These are phyloP conservation scores for Spodoptera exigua DNA, from an alignment of 2,888 invertebrate species.

Conservation along the genomic window DNA sequence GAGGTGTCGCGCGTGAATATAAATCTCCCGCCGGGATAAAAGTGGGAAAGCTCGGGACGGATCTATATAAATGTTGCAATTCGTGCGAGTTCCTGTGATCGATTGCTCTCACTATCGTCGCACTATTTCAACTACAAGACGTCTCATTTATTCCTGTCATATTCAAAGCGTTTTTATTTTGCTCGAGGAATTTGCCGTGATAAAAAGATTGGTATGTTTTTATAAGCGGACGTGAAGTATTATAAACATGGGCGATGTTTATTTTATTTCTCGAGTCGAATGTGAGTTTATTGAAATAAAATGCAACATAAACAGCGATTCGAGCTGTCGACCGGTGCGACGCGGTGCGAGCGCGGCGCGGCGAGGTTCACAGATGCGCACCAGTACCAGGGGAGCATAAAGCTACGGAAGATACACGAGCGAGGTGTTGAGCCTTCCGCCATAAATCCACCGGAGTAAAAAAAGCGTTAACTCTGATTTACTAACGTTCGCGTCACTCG, in stretches of 20 bases:
- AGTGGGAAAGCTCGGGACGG: slow-evolving; percentile 76
- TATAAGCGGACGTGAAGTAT: slow-evolving; percentile 64
- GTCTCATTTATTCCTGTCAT: slow-evolving; percentile 83
- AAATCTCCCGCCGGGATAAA: slow-evolving; percentile 82
- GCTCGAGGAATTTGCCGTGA: slow-evolving; percentile 67
- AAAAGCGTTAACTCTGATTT: slow-evolving; percentile 85
- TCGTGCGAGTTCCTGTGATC: slow-evolving; percentile 79
- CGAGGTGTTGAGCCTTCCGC: slow-evolving; percentile 71
- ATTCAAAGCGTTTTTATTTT: slow-evolving; percentile 75
- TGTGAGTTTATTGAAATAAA: slow-evolving; percentile 64
- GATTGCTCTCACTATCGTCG: slow-evolving; percentile 79
- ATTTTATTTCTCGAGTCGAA: slow-evolving; percentile 60
- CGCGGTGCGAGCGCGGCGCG: no score
- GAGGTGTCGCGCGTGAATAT: slow-evolving; percentile 83
- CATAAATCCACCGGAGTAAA: slow-evolving; percentile 79
- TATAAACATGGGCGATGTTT: slow-evolving; percentile 66
- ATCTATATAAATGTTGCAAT: slow-evolving; percentile 85
- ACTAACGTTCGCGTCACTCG: slow-evolving; percentile 73
- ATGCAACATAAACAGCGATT: slow-evolving; percentile 57
- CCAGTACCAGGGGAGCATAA: slow-evolving; percentile 70
- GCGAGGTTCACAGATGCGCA: slow-evolving; percentile 55
- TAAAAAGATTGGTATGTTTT: slow-evolving; percentile 68
- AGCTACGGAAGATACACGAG: slow-evolving; percentile 70
- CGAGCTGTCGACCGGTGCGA: slow-evolving; percentile 40
- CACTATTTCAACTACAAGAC: slow-evolving; percentile 82